phyloP scores from a whole-genome alignment of 2,888 invertebrate genomes.

The Ephialtes manifestator region DNA sequence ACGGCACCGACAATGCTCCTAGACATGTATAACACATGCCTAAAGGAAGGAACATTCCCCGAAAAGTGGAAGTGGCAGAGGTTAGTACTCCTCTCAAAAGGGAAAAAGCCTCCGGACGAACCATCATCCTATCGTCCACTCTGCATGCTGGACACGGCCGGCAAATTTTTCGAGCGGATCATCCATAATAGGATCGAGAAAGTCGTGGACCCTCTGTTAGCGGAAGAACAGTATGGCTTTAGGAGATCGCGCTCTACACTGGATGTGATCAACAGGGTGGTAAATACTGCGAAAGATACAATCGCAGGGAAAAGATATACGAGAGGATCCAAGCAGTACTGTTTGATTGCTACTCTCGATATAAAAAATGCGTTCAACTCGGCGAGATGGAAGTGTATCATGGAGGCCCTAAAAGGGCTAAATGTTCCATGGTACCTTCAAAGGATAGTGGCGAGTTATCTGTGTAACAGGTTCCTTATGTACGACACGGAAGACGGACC shows the following conservation, averaged over 20 bases:
- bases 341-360: slow-evolving; percentile 20
- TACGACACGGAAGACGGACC: slow-evolving; percentile 60
- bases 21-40: slow-evolving; percentile 42
- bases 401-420: slow-evolving; percentile 2
- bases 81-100: slow-evolving; percentile 65
- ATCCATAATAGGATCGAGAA: slow-evolving; percentile 9
- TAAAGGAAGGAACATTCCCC: slow-evolving; percentile 61
- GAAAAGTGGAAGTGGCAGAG: slow-evolving; percentile 56
- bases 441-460: slow-evolving; percentile 67
- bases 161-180: not conserved
- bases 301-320: slow-evolving; percentile 8
- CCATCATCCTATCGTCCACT: no score
- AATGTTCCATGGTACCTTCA: slow-evolving; percentile 58
- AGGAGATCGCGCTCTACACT: not conserved
- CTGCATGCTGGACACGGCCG: no score
- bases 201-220: not conserved
- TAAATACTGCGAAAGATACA: not conserved
- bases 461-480: slow-evolving; percentile 59
- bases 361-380: no score
- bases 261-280: not conserved
- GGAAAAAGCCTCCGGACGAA: slow-evolving; percentile 27
- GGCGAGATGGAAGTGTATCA: slow-evolving; percentile 5
- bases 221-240: not conserved
- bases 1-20: slow-evolving; percentile 62
- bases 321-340: slow-evolving; percentile 20